Evolutionary conservation across 1,140 invertebrate genomes (phyloP).

Genomic region (Melipona quadrifasciata): DNA sequence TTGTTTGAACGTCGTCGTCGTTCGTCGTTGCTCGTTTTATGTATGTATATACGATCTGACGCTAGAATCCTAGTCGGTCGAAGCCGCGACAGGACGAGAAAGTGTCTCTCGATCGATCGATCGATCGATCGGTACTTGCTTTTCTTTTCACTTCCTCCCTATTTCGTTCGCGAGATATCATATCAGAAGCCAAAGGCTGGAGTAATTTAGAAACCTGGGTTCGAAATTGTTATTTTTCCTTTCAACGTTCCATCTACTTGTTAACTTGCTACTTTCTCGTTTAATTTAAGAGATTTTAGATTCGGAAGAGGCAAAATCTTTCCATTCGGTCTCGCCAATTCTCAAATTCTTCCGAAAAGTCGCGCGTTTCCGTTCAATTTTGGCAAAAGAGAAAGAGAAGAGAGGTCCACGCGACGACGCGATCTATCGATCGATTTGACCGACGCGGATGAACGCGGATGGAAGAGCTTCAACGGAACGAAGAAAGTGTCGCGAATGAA

Average conservation of each 20-base stretch:
- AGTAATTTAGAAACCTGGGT: neutral
- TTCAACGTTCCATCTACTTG: no score
- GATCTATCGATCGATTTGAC: neutral
- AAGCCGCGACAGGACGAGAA: constrained; percentile 68
- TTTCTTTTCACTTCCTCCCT: neutral
- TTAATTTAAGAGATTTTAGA: no score
- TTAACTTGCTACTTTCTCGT: no score
- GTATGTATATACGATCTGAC: constrained; percentile 80
- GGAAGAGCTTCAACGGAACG: constrained; percentile 8
- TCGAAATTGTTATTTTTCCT: neutral
- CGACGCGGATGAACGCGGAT: neutral
- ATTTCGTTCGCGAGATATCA: neutral
- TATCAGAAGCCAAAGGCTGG: neutral
- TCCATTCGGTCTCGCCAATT: no score
- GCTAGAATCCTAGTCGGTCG: constrained; percentile 79
- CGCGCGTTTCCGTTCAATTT: neutral
- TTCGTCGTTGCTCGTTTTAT: constrained; percentile 65
- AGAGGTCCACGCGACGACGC: neutral
- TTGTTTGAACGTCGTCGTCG: constrained; percentile 11
- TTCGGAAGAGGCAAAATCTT: no score
- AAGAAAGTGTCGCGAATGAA: neutral
- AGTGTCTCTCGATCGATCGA: neutral
- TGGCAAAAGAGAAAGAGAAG: neutral
- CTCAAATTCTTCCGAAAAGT: no score
- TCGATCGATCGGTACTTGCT: neutral